These are phyloP conservation scores for Amphipyra berbera DNA, from an alignment of 2,888 invertebrate species.

Conservation along the genomic window DNA sequence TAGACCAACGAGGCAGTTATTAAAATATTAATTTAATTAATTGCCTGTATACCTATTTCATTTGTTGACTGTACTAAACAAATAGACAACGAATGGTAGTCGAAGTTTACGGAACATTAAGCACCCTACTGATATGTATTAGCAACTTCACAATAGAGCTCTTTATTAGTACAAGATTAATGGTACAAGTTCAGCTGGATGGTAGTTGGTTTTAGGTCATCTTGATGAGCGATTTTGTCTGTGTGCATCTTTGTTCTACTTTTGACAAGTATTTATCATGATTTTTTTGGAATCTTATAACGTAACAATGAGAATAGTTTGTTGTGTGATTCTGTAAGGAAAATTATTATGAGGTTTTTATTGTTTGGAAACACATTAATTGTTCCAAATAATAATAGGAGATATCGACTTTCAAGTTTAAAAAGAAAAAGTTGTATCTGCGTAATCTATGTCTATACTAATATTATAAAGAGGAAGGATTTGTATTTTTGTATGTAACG, in stretches of 20 bases:
- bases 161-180: constrained; percentile 57
- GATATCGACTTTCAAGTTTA: too few relatives aligned
- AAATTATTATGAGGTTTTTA: too few relatives aligned
- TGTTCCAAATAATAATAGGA: too few relatives aligned
- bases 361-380: too few relatives aligned
- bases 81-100: constrained; percentile 45
- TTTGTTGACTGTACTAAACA: constrained; percentile 31
- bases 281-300: background rate
- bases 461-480: too few relatives aligned
- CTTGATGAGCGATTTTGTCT: constrained; percentile 2
- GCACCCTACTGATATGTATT: constrained; percentile 52
- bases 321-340: background rate
- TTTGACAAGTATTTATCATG: constrained; percentile 1
- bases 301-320: background rate
- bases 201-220: constrained; percentile 20
- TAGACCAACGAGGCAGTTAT: too few relatives aligned
- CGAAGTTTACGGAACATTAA: constrained; percentile 52
- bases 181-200: constrained; percentile 43
- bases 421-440: too few relatives aligned
- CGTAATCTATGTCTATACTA: too few relatives aligned
- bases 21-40: too few relatives aligned
- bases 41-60: too few relatives aligned
- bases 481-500: too few relatives aligned
- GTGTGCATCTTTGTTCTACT: background rate
- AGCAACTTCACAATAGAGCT: constrained; percentile 49